Conservation (phyloP, 2,888 invertebrate genomes). For the Mycogona germanica region DNA sequence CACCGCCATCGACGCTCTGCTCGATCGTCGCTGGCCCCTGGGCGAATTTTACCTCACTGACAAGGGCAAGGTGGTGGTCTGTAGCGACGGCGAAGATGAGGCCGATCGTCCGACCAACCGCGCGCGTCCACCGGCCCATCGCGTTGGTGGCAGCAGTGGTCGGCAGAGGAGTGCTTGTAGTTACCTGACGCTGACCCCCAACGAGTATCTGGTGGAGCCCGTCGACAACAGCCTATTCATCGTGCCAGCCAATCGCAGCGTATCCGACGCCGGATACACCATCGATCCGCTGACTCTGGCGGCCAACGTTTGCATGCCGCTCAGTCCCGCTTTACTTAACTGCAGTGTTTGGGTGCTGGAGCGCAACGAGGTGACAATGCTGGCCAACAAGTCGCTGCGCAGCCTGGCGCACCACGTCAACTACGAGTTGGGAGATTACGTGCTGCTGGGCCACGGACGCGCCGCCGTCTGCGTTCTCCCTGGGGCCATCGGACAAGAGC, state of each 20-base stretch:
- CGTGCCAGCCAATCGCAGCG: background rate
- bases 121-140: background rate
- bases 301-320: slow-evolving; percentile 11
- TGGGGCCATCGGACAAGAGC: background rate
- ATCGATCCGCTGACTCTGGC: background rate
- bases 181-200: background rate
- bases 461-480: background rate
- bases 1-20: background rate
- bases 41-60: slow-evolving; percentile 6
- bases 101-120: no score
- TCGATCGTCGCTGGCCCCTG: background rate
- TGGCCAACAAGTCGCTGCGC: background rate
- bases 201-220: slow-evolving; percentile 5
- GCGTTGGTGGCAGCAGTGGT: no score
- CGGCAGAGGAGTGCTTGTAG: background rate
- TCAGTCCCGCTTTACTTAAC: background rate
- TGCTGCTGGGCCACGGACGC: background rate
- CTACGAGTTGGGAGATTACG: background rate
- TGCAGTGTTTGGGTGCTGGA: slow-evolving; percentile 3
- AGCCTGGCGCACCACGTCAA: background rate
- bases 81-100: no score
- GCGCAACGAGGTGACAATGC: background rate
- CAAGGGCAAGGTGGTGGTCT: slow-evolving; percentile 2
- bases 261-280: slow-evolving; percentile 2
- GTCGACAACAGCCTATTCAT: background rate